These are phyloP conservation scores for Stichopus chloronotus DNA, from an alignment of 35 echinoderm and acorn worm species.

Conservation along the genomic window DNA sequence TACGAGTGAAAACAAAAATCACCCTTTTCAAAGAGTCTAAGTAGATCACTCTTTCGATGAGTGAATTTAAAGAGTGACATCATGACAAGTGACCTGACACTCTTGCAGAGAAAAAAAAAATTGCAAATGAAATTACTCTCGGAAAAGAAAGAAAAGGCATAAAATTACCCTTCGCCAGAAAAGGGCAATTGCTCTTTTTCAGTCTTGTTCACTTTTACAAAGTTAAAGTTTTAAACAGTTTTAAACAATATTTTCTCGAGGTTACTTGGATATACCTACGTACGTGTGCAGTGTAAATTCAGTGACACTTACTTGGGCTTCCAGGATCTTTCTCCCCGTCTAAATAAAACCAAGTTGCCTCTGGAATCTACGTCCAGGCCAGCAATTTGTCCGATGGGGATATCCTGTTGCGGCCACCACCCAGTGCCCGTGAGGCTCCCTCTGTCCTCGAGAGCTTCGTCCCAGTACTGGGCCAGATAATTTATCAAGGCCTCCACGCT, in stretches of 20 bases:
- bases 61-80: too few relatives aligned
- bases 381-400: slow-evolving; percentile 78
- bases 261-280: background rate
- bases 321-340: slow-evolving; percentile 73
- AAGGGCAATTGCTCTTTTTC: background rate
- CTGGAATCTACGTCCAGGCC: slow-evolving; percentile 71
- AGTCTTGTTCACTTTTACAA: background rate
- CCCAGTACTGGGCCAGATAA: slow-evolving; percentile 43
- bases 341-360: slow-evolving; percentile 70
- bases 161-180: too few relatives aligned
- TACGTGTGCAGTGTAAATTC: background rate
- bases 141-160: too few relatives aligned
- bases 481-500: slow-evolving; percentile 22
- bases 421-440: slow-evolving; percentile 24
- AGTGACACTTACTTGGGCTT: slow-evolving; percentile 59
- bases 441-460: background rate
- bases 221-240: background rate
- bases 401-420: slow-evolving; percentile 70
- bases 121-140: too few relatives aligned
- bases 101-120: too few relatives aligned
- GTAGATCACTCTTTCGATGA: too few relatives aligned
- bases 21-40: too few relatives aligned
- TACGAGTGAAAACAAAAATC: too few relatives aligned
- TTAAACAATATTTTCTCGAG: too few relatives aligned
- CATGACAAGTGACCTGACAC: too few relatives aligned